These are phyloP conservation scores for Lineus longissimus DNA, from an alignment of 1,140 invertebrate genomes.

Conservation along the genomic window DNA sequence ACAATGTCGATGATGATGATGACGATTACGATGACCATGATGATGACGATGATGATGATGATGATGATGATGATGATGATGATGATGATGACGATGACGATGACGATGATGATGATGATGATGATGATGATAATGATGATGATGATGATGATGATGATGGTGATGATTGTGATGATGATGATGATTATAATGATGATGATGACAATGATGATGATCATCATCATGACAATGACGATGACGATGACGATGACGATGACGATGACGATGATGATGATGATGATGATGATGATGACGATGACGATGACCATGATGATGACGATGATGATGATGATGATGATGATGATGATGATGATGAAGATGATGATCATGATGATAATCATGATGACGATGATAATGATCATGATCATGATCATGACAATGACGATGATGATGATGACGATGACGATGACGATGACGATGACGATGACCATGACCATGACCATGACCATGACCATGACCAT, in stretches of 20 bases:
- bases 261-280: constrained; percentile 3
- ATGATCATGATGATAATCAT: not conserved
- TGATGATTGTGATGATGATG: no score
- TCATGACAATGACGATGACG: constrained; percentile 9
- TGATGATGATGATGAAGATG: constrained; percentile 5
- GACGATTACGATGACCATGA: no score
- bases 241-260: not conserved
- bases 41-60: not conserved
- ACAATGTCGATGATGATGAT: no score
- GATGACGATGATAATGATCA: constrained; percentile 6
- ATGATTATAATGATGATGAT: no score
- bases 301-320: not conserved
- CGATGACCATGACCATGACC: no score
- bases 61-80: constrained; percentile 1
- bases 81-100: not conserved
- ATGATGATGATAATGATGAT: not conserved
- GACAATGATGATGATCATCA: constrained; percentile 11
- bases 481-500: no score
- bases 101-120: not conserved
- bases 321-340: not conserved
- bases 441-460: not conserved
- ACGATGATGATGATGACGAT: not conserved
- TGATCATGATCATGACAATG: not conserved
- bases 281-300: constrained; percentile 2
- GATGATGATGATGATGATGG: constrained; percentile 10